Evolutionary conservation across 2,113 vertebrate species (phyloP).

Genomic region (Megaceryle torquata): DNA sequence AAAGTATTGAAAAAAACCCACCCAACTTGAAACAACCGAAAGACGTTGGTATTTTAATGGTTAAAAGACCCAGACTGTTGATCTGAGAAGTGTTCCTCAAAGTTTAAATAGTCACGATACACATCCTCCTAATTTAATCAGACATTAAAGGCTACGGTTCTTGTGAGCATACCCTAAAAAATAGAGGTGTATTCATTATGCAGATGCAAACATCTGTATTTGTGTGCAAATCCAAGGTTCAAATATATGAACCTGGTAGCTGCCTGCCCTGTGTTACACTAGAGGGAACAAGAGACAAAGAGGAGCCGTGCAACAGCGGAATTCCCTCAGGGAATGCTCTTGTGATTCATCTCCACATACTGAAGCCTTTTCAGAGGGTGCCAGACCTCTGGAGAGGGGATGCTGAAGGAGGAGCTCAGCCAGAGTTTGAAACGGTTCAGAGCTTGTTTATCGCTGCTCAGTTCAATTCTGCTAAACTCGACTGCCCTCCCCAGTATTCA

Average conservation of each 20-base stretch:
- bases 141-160: background rate
- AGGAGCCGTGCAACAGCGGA: background rate
- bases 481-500: conserved; percentile 4
- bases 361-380: conserved; percentile 57
- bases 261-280: background rate
- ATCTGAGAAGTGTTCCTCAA: background rate
- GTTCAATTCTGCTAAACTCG: background rate
- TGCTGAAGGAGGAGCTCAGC: conserved; percentile 44
- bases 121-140: background rate
- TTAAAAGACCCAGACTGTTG: background rate
- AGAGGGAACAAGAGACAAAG: conserved; percentile 46
- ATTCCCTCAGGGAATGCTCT: conserved; percentile 41
- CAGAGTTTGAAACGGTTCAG: conserved; percentile 10
- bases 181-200: background rate
- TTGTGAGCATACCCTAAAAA: background rate
- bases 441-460: background rate
- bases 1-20: background rate
- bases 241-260: background rate
- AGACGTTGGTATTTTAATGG: background rate
- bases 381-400: conserved; percentile 45
- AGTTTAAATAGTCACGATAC: background rate
- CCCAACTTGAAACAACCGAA: background rate
- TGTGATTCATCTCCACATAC: conserved; percentile 38
- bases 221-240: background rate
- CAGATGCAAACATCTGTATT: conserved; percentile 26